Evolutionary conservation across 2,113 vertebrate genomes (phyloP).

Genomic region (Elephantulus edwardii): DNA sequence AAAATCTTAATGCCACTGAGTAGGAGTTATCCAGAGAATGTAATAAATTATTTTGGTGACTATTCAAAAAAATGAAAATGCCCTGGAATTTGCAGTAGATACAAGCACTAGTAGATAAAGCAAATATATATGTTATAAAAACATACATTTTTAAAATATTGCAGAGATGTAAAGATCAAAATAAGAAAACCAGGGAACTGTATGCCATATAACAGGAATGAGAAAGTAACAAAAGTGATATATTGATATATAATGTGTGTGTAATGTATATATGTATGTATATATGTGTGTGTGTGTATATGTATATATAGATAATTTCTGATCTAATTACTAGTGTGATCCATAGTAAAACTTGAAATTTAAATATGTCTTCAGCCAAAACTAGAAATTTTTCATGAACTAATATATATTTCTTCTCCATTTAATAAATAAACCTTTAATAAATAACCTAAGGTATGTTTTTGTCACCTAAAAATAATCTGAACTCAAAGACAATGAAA

Average conservation of each 20-base stretch:
- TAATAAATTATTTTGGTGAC: constrained; percentile 63
- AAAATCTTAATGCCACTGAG: constrained; percentile 61
- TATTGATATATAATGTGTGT: too few relatives aligned
- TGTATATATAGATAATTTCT: neutral
- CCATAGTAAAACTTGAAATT: neutral
- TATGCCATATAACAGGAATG: neutral
- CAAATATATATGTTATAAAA: too few relatives aligned
- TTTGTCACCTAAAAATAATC: constrained; percentile 20
- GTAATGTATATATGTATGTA: too few relatives aligned
- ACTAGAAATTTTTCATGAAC: neutral
- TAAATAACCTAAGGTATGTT: neutral
- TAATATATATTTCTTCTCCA: neutral
- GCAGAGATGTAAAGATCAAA: neutral
- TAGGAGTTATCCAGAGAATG: constrained; percentile 60
- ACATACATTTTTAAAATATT: neutral
- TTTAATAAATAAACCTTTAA: neutral
- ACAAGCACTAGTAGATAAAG: too few relatives aligned
- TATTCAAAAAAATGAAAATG: constrained; percentile 61
- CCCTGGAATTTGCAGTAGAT: constrained; percentile 19
- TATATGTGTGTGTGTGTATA: too few relatives aligned
- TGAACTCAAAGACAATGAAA: neutral
- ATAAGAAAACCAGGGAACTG: neutral
- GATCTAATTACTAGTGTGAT: neutral
- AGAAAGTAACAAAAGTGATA: constrained; percentile 14
- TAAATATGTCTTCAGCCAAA: constrained; percentile 26